Evolutionary conservation across 2,113 vertebrate species (phyloP), one percentile per base, ranked within the genome.

Genomic region (Setophaga coronata): DNA sequence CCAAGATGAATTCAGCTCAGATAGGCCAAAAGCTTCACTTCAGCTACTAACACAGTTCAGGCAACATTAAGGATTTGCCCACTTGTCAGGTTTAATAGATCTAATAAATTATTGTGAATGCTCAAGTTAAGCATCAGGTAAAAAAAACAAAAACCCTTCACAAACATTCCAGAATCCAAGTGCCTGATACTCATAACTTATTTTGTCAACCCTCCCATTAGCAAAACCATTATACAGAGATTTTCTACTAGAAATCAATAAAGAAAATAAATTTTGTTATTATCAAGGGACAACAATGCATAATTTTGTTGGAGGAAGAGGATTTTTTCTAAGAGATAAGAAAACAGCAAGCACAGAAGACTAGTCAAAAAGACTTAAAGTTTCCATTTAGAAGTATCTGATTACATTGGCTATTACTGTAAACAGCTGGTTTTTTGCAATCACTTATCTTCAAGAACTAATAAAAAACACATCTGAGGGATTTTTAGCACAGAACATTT

Each of bases 401-500:
- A 90, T 57, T 73, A 66, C 72, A 77, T 8, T 67, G 40, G 23
- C 28, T 64, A 36, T 70, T 80, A 66, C 42, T 73, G 40, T 83
- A 81, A 90, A 92, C 54, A 80, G 79, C 20, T 62, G 25, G 3
- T 0, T 83, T 90, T 90, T 73, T 88, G 67, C 82, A 93, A 86
- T 61, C 31, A 61, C 28, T 91, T 93, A 86, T 71, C 74, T 94
- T 89, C 53, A 91, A 81, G 60, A 87, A 51, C 53, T 62, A 89
- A 84, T 78, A 65, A 93, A 92, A 91, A 87, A 62, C 77, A 47
- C 50, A 88, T 81, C 60, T 25, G 10, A 82, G 67, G 73, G 71
- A 80, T 86, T 82, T 92, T 92, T 82, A 92, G 61, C 61, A 91
- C 57, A 64, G 82, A 87, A 95, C 90, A 78, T 84, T 96, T 93